phyloP scores from a whole-genome alignment of 2,113 vertebrate genomes.

The Oncorhynchus keta region DNA sequence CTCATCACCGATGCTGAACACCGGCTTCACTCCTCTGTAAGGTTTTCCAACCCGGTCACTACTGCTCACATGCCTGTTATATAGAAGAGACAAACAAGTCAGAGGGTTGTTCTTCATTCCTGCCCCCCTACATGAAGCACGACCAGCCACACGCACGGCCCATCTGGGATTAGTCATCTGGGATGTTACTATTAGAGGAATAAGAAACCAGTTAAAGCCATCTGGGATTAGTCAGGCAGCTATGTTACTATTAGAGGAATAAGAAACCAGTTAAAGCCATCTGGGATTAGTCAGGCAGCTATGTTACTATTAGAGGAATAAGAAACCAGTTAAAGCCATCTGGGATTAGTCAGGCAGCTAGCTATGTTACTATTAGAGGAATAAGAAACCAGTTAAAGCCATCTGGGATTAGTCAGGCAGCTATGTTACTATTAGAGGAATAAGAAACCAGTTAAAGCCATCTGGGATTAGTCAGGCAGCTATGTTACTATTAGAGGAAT shows the following conservation, averaged over 20 bases:
- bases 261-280: constrained; percentile 1
- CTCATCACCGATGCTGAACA: constrained; percentile 98
- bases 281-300: too few species aligned
- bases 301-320: too few species aligned
- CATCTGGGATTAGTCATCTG: neutral
- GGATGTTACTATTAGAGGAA: too few species aligned
- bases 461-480: too few species aligned
- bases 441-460: too few species aligned
- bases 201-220: neutral
- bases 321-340: too few species aligned
- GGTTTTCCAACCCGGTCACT: constrained; percentile 95
- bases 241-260: constrained; percentile 37
- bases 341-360: too few species aligned
- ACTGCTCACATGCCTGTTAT: constrained; percentile 91
- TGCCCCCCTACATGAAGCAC: neutral
- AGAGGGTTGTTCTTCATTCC: neutral
- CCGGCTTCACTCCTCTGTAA: constrained; percentile 95
- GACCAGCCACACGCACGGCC: neutral
- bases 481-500: too few species aligned
- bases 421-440: too few species aligned
- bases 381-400: too few species aligned
- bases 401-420: too few species aligned
- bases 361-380: too few species aligned
- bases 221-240: neutral
- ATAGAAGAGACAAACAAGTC: neutral